phyloP scores from a whole-genome alignment of 2,113 vertebrate genomes.

The Muntiacus muntjak region DNA sequence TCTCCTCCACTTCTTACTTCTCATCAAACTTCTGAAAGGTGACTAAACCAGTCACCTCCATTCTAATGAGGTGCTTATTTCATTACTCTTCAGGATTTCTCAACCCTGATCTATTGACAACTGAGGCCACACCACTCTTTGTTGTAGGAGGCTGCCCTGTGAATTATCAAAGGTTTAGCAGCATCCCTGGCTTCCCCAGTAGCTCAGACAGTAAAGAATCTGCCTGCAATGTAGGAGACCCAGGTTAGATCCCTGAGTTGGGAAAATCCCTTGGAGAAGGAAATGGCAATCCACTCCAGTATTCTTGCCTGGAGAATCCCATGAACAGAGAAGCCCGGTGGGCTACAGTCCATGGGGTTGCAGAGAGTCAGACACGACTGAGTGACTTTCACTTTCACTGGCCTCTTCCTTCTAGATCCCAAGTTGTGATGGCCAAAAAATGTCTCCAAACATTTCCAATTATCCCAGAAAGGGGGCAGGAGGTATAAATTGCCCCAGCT shows the following conservation, averaged over 20 bases:
- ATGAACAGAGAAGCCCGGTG: neutral
- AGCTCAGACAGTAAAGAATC: neutral
- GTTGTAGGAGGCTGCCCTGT: too few relatives aligned
- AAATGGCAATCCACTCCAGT: neutral
- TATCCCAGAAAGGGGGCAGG: rapidly evolving
- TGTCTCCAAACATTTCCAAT: neutral
- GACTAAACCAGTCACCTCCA: neutral
- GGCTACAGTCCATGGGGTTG: neutral
- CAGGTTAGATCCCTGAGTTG: neutral
- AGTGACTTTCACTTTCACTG: neutral
- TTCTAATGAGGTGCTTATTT: neutral
- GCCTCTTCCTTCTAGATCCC: neutral
- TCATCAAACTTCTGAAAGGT: neutral
- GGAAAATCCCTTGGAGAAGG: neutral
- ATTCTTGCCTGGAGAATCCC: neutral
- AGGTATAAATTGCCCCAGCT: neutral
- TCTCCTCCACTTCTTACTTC: neutral
- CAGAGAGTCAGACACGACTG: neutral
- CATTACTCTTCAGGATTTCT: neutral
- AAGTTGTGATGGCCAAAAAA: neutral
- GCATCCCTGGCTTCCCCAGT: neutral
- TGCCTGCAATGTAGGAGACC: neutral
- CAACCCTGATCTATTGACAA: neutral
- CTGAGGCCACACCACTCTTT: neutral
- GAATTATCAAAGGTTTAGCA: neutral